Percentiles rank a stretch among this genome's conserved stretches.
Evolutionary conservation across 2,888 invertebrate species (phyloP).

Genomic region (Eilema depressum): DNA sequence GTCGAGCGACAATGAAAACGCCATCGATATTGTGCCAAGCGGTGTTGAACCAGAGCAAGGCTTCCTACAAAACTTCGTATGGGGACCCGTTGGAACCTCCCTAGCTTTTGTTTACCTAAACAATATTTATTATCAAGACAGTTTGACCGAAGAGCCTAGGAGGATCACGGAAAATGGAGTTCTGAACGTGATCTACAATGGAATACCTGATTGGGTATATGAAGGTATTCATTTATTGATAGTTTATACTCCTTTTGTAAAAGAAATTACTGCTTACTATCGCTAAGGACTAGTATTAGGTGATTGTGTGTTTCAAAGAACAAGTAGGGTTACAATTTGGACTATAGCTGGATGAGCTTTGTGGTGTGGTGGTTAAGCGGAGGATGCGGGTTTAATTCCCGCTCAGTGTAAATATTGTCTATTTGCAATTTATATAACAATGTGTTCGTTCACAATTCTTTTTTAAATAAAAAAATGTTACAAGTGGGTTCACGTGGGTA

Average conservation of each 20-base stretch:
- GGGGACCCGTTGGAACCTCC: slow-evolving; percentile 92
- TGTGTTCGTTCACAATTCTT: too few relatives aligned
- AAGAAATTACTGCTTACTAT: too few relatives aligned
- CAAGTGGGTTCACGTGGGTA: too few relatives aligned
- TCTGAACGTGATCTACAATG: slow-evolving; percentile 91
- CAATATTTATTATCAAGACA: slow-evolving; percentile 91
- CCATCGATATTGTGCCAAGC: slow-evolving; percentile 64
- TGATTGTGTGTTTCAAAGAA: neutral
- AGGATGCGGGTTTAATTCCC: too few relatives aligned
- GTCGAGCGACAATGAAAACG: slow-evolving; percentile 71
- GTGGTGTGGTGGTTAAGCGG: too few relatives aligned
- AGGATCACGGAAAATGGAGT: slow-evolving; percentile 89
- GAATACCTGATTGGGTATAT: slow-evolving; percentile 98
- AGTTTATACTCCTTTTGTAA: neutral
- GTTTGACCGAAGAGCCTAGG: slow-evolving; percentile 73
- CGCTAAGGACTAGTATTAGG: too few relatives aligned
- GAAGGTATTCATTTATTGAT: slow-evolving; percentile 88
- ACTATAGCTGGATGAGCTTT: too few relatives aligned
- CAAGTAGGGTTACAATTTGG: neutral
- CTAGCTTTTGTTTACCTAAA: slow-evolving; percentile 91
- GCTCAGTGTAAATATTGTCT: too few relatives aligned
- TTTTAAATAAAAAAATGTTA: too few relatives aligned
- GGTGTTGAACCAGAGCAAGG: slow-evolving; percentile 67
- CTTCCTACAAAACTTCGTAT: slow-evolving; percentile 90
- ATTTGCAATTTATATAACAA: too few relatives aligned